phyloP scores from a whole-genome alignment of 2,113 vertebrate species.

The Mungos mungo region DNA sequence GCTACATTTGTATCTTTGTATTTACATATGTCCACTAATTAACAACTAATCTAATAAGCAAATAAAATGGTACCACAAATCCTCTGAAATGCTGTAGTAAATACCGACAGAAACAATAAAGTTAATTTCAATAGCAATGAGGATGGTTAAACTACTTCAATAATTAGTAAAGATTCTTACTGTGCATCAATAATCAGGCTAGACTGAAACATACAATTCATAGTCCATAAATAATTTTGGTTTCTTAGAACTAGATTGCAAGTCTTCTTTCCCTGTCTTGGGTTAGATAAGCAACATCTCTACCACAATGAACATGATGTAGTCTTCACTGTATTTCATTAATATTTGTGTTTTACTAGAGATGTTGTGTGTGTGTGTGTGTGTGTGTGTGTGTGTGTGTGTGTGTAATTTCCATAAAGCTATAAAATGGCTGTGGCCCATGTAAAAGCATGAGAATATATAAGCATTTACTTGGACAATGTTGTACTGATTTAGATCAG shows the following conservation, averaged over 20 bases:
- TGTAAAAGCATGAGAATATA: not conserved
- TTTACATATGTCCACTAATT: not conserved
- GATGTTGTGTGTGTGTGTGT: not conserved
- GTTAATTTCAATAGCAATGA: not conserved
- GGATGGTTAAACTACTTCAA: not conserved
- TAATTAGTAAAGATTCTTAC: not conserved
- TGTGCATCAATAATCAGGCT: not conserved
- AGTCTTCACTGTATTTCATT: not conserved
- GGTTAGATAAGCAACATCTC: not conserved
- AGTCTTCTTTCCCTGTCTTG: not conserved
- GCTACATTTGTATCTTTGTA: not conserved
- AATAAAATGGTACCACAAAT: not conserved
- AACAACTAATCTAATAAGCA: not conserved
- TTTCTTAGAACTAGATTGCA: not conserved
- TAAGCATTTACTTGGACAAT: not conserved
- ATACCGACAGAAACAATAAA: no score
- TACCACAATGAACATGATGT: not conserved
- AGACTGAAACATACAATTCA: not conserved
- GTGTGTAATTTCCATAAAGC: not conserved
- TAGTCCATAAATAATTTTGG: not conserved
- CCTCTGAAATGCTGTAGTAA: not conserved
- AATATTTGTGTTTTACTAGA: not conserved
- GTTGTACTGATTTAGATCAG: not conserved
- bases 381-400: not conserved
- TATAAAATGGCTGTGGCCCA: not conserved